Conservation (phyloP, 1,140 invertebrate species). For the Paraescarpia echinospica region DNA sequence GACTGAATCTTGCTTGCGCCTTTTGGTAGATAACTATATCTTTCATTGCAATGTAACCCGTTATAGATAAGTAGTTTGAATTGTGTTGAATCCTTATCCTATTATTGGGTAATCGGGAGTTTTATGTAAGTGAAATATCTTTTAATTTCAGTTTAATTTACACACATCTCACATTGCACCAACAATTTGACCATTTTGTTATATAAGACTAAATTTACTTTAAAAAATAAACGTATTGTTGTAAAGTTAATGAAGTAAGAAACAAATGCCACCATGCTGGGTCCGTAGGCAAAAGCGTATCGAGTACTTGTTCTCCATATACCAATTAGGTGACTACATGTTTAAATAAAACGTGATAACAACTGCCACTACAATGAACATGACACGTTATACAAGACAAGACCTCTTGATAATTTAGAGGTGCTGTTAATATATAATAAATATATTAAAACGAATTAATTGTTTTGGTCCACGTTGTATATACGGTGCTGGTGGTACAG, state of each 20-base stretch:
- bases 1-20: background rate
- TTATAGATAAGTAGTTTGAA: background rate
- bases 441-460: background rate
- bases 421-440: background rate
- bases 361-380: background rate
- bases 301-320: background rate
- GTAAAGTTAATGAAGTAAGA: background rate
- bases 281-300: background rate
- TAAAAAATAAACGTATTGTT: background rate
- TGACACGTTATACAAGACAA: background rate
- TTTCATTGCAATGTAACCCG: background rate
- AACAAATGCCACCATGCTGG: background rate
- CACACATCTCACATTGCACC: background rate
- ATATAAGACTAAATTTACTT: background rate
- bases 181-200: background rate
- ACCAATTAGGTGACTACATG: background rate
- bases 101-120: background rate
- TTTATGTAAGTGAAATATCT: background rate
- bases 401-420: background rate
- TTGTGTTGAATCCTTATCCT: background rate
- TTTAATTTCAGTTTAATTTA: background rate
- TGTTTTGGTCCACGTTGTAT: background rate
- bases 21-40: background rate
- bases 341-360: background rate
- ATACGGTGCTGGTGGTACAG: background rate